phyloP scores from a whole-genome alignment of 2,797 vertebrate species.

The Myotis planiceps region DNA sequence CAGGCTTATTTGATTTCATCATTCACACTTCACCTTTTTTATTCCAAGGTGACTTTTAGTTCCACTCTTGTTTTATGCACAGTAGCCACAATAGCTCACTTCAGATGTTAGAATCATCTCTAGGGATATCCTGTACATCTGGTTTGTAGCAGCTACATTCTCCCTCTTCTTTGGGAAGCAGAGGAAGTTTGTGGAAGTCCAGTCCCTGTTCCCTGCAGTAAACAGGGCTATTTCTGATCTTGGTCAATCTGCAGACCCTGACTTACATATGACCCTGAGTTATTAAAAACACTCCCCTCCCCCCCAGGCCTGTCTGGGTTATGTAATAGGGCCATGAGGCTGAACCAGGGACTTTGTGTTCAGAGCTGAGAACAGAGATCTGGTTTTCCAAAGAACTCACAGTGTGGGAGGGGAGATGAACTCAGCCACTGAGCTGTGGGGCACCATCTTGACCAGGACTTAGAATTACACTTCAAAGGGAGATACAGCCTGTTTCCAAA shows the following conservation, averaged over 20 bases:
- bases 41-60: constrained; percentile 67
- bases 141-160: not conserved
- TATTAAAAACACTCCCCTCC: not conserved
- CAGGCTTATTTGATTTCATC: not conserved
- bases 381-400: not conserved
- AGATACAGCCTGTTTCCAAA: not conserved
- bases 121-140: not conserved
- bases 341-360: constrained; percentile 24
- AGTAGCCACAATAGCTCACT: constrained; percentile 24
- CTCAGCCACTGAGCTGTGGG: not conserved
- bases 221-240: not conserved
- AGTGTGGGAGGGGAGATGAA: not conserved
- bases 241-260: not conserved
- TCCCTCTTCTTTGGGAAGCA: not conserved
- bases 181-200: not conserved
- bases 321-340: not conserved
- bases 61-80: constrained; percentile 49
- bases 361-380: not conserved
- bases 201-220: not conserved
- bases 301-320: not conserved
- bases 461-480: not conserved
- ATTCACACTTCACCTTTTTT: constrained; percentile 52
- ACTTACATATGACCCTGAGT: constrained; percentile 51
- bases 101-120: constrained; percentile 46
- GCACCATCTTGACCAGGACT: not conserved